Evolutionary conservation across 1,140 invertebrate genomes (phyloP).

Genomic region (Laodelphax striatellus): DNA sequence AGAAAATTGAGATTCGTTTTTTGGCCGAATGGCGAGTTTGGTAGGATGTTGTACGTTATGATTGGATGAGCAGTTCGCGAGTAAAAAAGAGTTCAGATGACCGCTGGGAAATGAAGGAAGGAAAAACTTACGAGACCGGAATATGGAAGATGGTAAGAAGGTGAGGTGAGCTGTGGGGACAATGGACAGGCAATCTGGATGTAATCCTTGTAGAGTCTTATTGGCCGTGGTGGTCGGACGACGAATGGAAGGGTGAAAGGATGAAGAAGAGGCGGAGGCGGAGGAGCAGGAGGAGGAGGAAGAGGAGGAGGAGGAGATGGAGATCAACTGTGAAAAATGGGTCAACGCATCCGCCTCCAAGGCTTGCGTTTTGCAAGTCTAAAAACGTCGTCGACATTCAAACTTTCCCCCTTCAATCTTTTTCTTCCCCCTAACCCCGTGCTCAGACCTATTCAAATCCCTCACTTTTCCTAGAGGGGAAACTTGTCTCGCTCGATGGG

Average conservation of each 20-base stretch:
- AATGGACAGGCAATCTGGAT: slow-evolving; percentile 1
- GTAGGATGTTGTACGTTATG: not conserved
- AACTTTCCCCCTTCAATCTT: too few species aligned
- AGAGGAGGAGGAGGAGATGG: not conserved
- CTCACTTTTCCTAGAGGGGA: too few species aligned
- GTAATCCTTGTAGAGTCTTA: slow-evolving; percentile 1
- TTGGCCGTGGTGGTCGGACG: not conserved
- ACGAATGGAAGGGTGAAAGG: too few species aligned
- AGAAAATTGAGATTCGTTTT: too few species aligned
- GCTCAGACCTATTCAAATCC: too few species aligned
- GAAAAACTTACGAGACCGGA: not conserved
- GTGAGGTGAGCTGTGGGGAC: not conserved
- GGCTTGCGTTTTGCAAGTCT: not conserved
- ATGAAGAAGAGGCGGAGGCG: too few species aligned
- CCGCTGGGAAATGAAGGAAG: not conserved
- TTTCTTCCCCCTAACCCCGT: too few species aligned
- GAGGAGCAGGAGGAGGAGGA: not conserved
- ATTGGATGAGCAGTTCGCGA: not conserved
- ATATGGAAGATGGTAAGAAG: too few species aligned
- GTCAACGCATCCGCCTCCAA: not conserved
- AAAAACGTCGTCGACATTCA: not conserved
- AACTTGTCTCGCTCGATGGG: too few species aligned
- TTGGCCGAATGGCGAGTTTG: not conserved
- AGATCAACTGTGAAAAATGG: slow-evolving; percentile 3
- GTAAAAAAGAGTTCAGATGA: not conserved